These are phyloP conservation scores for Actenoides hombroni DNA, from an alignment of 2,113 vertebrate genomes.

Conservation along the genomic window DNA sequence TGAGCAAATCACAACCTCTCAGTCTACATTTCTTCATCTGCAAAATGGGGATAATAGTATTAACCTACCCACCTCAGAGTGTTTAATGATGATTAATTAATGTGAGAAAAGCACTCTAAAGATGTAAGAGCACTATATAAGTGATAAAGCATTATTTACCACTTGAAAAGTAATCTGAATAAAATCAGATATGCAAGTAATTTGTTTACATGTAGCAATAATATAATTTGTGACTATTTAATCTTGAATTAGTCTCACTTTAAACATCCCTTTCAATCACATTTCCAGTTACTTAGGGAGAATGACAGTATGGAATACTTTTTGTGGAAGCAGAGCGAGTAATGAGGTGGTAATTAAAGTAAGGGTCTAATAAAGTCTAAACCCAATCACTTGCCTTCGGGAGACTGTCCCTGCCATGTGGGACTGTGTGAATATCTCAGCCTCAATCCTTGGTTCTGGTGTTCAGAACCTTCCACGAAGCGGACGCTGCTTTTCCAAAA, in stretches of 20 bases:
- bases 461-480: background rate
- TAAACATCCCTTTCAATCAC: conserved; percentile 67
- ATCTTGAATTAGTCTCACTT: conserved; percentile 68
- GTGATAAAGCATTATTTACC: conserved; percentile 72
- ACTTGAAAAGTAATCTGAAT: conserved; percentile 74
- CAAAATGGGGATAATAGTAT: conserved; percentile 70
- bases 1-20: conserved; percentile 55
- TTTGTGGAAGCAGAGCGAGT: conserved; percentile 41
- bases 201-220: conserved; percentile 70
- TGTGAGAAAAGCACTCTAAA: conserved; percentile 71
- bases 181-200: conserved; percentile 72
- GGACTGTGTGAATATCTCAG: background rate
- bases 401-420: background rate
- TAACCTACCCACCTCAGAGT: conserved; percentile 62
- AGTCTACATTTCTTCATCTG: conserved; percentile 67
- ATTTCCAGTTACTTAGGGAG: conserved; percentile 61
- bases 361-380: conserved; percentile 51
- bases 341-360: conserved; percentile 57
- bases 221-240: conserved; percentile 72
- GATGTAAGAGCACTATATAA: conserved; percentile 70
- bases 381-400: conserved; percentile 9
- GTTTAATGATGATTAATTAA: conserved; percentile 72
- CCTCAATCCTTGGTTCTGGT: background rate
- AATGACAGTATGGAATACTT: conserved; percentile 58
- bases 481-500: background rate